Conservation (phyloP, 2,888 invertebrate genomes). For the Latrodectus hesperus region DNA sequence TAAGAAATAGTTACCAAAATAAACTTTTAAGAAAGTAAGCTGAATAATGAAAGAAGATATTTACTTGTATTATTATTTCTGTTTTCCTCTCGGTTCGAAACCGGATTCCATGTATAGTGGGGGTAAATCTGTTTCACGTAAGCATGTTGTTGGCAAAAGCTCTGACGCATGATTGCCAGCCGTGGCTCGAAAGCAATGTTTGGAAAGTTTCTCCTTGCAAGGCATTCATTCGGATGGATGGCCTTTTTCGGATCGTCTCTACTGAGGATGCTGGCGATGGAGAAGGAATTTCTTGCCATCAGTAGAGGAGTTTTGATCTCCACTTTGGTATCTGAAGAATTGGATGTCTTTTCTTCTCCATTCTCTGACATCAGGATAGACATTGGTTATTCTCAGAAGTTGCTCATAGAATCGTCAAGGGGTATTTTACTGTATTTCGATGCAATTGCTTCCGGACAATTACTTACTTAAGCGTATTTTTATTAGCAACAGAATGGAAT, state of each 20-base stretch:
- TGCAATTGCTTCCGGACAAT: background rate
- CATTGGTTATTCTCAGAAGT: background rate
- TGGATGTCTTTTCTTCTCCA: constrained; percentile 51
- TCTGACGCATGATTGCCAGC: constrained; percentile 47
- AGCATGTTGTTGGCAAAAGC: constrained; percentile 58
- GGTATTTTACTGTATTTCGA: background rate
- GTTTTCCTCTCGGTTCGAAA: constrained; percentile 41
- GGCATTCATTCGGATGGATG: constrained; percentile 28
- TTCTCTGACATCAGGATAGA: constrained; percentile 59
- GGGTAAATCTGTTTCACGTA: constrained; percentile 60
- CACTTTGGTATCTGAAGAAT: constrained; percentile 43
- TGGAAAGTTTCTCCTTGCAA: constrained; percentile 51
- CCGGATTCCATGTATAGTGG: constrained; percentile 58
- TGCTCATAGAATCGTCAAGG: too few relatives aligned
- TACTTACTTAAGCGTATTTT: too few relatives aligned
- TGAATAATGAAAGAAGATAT: background rate
- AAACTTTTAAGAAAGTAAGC: background rate
- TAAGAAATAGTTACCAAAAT: background rate
- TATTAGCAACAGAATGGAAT: too few relatives aligned
- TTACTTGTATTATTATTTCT: constrained; percentile 54
- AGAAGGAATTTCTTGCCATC: constrained; percentile 45
- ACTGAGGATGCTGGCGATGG: constrained; percentile 62
- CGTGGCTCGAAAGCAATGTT: constrained; percentile 46
- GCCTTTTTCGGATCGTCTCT: constrained; percentile 62
- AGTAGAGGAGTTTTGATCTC: constrained; percentile 32